These are phyloP conservation scores for Trichosurus vulpecula DNA, from an alignment of 2,797 vertebrate species.

Conservation along the genomic window DNA sequence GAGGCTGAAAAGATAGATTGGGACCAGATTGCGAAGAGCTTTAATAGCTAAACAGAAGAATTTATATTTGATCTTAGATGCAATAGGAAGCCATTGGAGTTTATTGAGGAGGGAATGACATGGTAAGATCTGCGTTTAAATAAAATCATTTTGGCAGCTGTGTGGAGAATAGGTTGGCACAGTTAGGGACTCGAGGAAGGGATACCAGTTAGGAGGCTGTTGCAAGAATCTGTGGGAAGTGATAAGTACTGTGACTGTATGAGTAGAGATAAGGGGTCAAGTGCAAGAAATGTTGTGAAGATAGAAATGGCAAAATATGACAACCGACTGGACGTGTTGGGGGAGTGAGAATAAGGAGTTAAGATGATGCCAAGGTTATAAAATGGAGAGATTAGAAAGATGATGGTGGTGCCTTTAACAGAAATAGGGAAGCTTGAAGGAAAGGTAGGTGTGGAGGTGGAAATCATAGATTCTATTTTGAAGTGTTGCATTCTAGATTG, in stretches of 20 bases:
- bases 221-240: background rate
- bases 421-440: background rate
- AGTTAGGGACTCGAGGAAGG: background rate
- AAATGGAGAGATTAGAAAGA: background rate
- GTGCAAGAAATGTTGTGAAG: background rate
- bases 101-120: background rate
- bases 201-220: background rate
- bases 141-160: background rate
- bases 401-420: background rate
- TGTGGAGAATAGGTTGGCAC: background rate
- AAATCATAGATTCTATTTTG: background rate
- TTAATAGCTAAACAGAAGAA: background rate
- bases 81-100: background rate
- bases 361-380: background rate
- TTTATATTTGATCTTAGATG: background rate
- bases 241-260: background rate
- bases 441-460: accelerated
- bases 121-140: background rate
- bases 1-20: background rate
- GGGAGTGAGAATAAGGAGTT: background rate
- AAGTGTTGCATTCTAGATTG: background rate
- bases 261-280: background rate
- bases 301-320: background rate
- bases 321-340: background rate
- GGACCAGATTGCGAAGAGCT: background rate